Evolutionary conservation across 2,113 vertebrate genomes (phyloP), one percentile per base, ranked within the genome.

Genomic region (Dunckerocampus dactyliophorus): DNA sequence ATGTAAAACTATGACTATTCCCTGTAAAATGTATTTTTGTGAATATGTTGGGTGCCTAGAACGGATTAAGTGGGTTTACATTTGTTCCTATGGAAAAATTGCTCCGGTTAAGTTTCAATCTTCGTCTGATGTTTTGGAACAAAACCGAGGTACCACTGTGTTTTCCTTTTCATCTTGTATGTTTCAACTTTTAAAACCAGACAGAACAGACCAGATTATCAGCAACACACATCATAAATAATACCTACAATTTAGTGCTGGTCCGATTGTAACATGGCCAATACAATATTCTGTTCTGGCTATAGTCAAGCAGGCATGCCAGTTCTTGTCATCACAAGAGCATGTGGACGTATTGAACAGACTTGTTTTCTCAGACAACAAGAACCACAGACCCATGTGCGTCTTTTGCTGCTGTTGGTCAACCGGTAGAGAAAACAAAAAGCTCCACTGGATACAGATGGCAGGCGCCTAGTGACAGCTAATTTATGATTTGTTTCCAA

Each of bases 161-260:
- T 71, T 76, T 59, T 63, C 56, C 54, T 77, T 85, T 87, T 83
- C 57, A 82, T 80, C 60, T 69, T 13, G 42, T 47, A 12, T 34
- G 56, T 63, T 77, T 63, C 37, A 69, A 74, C 56, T 46, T 81
- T 52, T 52, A 43, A 43, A 31, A 47, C 67, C 63, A 61, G 78
- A 74, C 66, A 63, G 62, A 31, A 71, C 65, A 54, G 72, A 84
- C 71, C 65, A 56, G 72, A 84, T 72, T 46, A 76, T 74, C 77
- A 62, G 69, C 64, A n/a, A 53, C 55, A 8, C 67, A 76, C 74
- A 63, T 82, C 64, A 82, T 34, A 73, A 82, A 85, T 77, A 84
- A 85, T 55, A 80, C 53, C 62, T 49, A 45, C 50, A 63, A 63
- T 82, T 80, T 60, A 16, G 53, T 54, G 51, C 63, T 59, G 55